Evolutionary conservation across 2,888 invertebrate species (phyloP).

Genomic region (Nomada hirtipes): DNA sequence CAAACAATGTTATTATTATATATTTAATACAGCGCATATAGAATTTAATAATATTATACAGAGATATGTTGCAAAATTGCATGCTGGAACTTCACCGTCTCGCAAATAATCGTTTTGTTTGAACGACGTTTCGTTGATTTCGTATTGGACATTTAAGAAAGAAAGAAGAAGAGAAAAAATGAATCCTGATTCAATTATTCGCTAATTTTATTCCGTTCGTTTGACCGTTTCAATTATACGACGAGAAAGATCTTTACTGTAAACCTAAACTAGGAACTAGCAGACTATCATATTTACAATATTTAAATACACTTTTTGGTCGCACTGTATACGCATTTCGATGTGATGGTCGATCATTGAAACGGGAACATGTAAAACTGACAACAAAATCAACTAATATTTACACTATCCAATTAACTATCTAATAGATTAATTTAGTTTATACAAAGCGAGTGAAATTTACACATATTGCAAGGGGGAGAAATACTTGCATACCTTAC

Average conservation of each 20-base stretch:
- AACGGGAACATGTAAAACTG: constrained; percentile 30
- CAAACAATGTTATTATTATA: too few relatives aligned
- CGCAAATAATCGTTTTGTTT: too few relatives aligned
- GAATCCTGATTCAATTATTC: too few relatives aligned
- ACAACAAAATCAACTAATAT: constrained; percentile 21
- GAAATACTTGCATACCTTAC: background rate
- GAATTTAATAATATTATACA: too few relatives aligned
- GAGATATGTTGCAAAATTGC: too few relatives aligned
- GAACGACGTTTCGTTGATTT: too few relatives aligned
- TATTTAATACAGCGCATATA: too few relatives aligned
- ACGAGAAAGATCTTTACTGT: background rate
- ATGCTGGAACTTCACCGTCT: too few relatives aligned
- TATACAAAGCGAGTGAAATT: background rate
- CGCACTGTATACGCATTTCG: constrained; percentile 41
- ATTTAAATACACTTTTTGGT: constrained; percentile 51
- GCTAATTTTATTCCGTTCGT: background rate
- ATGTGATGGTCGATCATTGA: constrained; percentile 7
- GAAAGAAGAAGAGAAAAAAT: too few relatives aligned
- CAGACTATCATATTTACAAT: constrained; percentile 39
- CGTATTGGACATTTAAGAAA: too few relatives aligned
- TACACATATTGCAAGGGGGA: background rate
- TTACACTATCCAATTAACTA: constrained; percentile 6
- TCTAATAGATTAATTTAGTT: background rate
- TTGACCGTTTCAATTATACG: background rate
- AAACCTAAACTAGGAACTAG: constrained; percentile 14